Evolutionary conservation across 2,113 vertebrate species (phyloP), one percentile per base, ranked within the genome.

Genomic region (Semicossyphus pulcher): DNA sequence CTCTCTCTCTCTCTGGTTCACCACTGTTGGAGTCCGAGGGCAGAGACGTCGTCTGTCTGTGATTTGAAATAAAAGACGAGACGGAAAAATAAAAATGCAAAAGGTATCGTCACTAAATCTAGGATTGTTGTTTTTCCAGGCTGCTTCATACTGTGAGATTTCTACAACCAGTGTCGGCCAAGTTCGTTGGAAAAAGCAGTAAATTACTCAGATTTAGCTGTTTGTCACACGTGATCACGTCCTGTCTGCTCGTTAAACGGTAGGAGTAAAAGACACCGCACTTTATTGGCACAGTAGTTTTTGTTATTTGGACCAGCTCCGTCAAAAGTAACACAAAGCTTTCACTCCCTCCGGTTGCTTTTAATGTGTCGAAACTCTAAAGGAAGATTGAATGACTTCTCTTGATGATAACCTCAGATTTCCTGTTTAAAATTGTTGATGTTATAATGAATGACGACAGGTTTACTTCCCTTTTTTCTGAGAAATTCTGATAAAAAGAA

Each of bases 1-100:
- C 68, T 61, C 36, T 48, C 59, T 61, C 36, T 48, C 59, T 48
- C 47, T 20, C 7, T 58, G 57, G 62, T 36, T 48, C 31, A 16
- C 34, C 71, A 26, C 61, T 64, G 63, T 64, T 53, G 9, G n/a
- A 70, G 48, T 63, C 52, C 23, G 7, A 41, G 18, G 54, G 36
- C 37, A 39, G 51, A 63, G 26, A 54, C 11, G 14, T 78, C 59
- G 41, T 74, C 72, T 57, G 74, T 57, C 53, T 67, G 44, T 64
- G 71, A 81, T 71, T 71, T 71, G 45, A 49, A 56, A 16, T 7
- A 1, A 5, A 31, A 11, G 1, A 41, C 20, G n/a, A 49, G 23
- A 39, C 25, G 10, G 56, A 32, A 31, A 25, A 29, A 49, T 5
- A 31, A 37, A 29, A 25, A n/a, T 4, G 7, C 20, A n/a, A 10